phyloP scores from a whole-genome alignment of 2,888 invertebrate species.

The Drosophila seclusa region DNA sequence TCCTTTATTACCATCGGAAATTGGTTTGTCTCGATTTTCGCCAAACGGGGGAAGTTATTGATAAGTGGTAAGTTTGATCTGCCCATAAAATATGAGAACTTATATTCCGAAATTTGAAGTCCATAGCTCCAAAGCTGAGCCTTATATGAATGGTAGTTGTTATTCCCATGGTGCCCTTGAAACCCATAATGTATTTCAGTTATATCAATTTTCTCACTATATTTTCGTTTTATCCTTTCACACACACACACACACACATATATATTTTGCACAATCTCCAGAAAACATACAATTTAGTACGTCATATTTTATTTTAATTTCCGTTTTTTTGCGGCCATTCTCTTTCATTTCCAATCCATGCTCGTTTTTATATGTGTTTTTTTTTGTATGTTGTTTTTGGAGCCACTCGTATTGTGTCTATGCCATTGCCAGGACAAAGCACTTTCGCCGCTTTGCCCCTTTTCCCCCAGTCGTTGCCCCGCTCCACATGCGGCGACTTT shows the following conservation, averaged over 20 bases:
- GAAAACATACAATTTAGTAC: conserved; percentile 21
- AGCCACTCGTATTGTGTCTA: conserved; percentile 48
- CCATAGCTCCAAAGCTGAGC: background rate
- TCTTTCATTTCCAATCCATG: conserved; percentile 27
- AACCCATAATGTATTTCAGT: background rate
- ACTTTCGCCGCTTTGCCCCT: conserved; percentile 55
- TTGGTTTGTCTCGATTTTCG: background rate
- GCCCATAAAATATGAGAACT: background rate
- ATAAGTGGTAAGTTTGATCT: background rate
- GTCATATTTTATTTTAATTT: conserved; percentile 76
- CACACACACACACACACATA: background rate
- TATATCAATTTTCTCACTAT: background rate
- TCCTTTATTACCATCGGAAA: background rate
- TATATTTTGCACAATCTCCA: background rate
- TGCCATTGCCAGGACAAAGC: conserved; percentile 65
- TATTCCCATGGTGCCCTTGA: background rate
- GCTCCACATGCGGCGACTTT: conserved; percentile 24
- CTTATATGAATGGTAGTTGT: background rate
- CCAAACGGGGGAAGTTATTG: background rate
- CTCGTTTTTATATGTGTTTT: conserved; percentile 10
- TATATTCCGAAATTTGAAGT: background rate
- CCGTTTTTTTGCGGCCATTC: conserved; percentile 56
- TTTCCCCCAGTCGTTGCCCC: background rate
- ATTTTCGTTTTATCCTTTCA: background rate
- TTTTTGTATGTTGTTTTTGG: conserved; percentile 15